Evolutionary conservation across 2,888 invertebrate species (phyloP).

Genomic region (Lypha dubia): DNA sequence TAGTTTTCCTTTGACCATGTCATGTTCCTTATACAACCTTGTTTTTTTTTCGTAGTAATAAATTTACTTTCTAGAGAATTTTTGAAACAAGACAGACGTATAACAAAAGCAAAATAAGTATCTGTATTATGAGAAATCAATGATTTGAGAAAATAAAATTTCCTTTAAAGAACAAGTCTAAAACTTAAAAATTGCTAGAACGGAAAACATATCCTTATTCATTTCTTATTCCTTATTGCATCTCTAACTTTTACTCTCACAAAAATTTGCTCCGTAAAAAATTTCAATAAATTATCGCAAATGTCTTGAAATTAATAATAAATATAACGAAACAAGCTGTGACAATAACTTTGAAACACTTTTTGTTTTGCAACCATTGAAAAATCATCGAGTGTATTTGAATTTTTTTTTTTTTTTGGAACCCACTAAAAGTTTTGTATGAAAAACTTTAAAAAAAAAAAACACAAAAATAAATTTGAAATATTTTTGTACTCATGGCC

Average conservation of each 20-base stretch:
- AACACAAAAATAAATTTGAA: constrained; percentile 28
- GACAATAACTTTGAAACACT: neutral
- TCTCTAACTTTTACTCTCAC: neutral
- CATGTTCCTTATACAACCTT: too few relatives aligned
- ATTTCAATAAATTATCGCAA: neutral
- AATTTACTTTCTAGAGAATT: too few relatives aligned
- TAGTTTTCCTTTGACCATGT: too few relatives aligned
- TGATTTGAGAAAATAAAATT: constrained; percentile 55
- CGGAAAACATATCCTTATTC: constrained; percentile 15
- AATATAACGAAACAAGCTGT: neutral
- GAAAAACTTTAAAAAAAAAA: constrained; percentile 11
- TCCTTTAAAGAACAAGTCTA: constrained; percentile 22
- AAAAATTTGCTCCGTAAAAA: neutral
- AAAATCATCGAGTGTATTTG: neutral
- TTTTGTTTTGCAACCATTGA: neutral
- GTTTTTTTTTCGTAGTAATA: too few relatives aligned
- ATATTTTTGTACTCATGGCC: constrained; percentile 28
- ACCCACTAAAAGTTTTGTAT: neutral
- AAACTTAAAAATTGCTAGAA: constrained; percentile 31
- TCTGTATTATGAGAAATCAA: constrained; percentile 44
- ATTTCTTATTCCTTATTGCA: neutral
- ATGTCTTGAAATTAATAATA: neutral
- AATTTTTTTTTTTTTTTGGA: neutral
- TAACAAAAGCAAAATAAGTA: neutral
- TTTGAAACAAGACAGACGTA: neutral